A percentile compares a stretch with the other conserved stretches of the same genome.
These are phyloP conservation scores for Apodemia zela DNA, from an alignment of 2,888 invertebrate genomes.

Conservation along the genomic window DNA sequence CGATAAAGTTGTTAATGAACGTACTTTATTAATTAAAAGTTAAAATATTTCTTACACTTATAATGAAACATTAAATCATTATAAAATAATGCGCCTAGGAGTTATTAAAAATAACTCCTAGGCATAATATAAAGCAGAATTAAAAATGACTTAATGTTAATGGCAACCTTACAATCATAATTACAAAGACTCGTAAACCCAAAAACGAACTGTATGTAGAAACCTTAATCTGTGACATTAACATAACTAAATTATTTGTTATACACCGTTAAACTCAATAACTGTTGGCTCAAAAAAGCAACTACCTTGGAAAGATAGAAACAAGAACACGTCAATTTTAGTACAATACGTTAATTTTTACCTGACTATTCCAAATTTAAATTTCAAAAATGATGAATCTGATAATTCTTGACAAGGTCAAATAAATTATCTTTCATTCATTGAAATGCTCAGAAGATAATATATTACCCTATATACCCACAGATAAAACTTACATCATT, in stretches of 20 bases:
- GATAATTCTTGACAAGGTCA: constrained; percentile 38
- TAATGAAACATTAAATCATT: too few species aligned
- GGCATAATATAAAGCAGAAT: too few species aligned
- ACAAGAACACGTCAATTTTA: not conserved
- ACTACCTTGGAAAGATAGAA: not conserved
- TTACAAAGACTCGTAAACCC: not conserved
- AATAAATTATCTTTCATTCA: constrained; percentile 50
- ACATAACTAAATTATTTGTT: not conserved
- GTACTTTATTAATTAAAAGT: not conserved
- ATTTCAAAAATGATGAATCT: constrained; percentile 5
- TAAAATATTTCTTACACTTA: not conserved
- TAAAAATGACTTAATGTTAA: too few species aligned
- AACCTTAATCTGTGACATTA: not conserved
- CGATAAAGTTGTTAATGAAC: not conserved
- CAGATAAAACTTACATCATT: constrained; percentile 38
- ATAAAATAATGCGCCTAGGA: too few species aligned
- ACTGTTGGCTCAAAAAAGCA: constrained; percentile 1
- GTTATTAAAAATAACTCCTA: too few species aligned
- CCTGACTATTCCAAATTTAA: not conserved
- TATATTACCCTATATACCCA: constrained; percentile 31
- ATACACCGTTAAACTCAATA: not conserved
- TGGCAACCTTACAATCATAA: too few species aligned
- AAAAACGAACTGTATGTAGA: not conserved
- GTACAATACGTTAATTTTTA: not conserved
- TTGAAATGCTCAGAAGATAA: constrained; percentile 40